Base-by-base conservation (phyloP, 2,888 invertebrate genomes). In the Lepidochrysops patricia region DNA sequence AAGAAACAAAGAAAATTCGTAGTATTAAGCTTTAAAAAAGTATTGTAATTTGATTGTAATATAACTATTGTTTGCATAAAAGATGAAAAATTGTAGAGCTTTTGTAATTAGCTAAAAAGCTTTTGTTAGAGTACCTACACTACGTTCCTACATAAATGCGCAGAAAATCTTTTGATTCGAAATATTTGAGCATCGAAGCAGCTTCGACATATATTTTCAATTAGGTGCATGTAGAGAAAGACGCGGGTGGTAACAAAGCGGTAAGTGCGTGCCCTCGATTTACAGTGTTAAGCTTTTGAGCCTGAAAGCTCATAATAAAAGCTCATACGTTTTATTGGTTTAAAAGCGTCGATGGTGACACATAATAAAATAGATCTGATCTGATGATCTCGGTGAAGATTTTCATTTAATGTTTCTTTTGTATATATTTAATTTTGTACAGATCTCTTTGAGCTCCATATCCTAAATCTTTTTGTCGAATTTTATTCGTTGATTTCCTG, bases 181-280 rank as follows among this genome's bases (percentile, higher is more conserved):
- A 52, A 52, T 27, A 27, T 54, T 54, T 32, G 23, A 23, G 43
- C 43, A 19, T 19, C 9, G 19, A 43, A 23, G 9, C 19, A 54
- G 54, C 54, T 54, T 32, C 29, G 54, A 54, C 54, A 54, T 19
- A 54, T 54, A 13, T 54, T 54, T 54, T 32, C 54, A 32, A 54
- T 54, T 54, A 54, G 27, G 27, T 32, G 12, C 32, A 54, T 19
- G 12, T 32, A 19, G 27, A 7, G 15, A 15, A 54, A 29, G 29
- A 13, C 27, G 9, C 54, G 23, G 54, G 54, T 25, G 54, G 32
- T 23, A 7, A n/a, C n/a, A 50, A 13, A 27, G 15, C 9, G 27
- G 26, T 52, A 15, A 27, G 54, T 29, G 54, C 54, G 29, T 54
- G 13, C 19, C 23, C 48, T 50, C 13, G 54, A 12, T 7, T 9